Percentiles rank a stretch among this genome's conserved stretches.
These are phyloP conservation scores for Archegozetes longisetosus DNA, from an alignment of 1,140 invertebrate species.

Conservation along the genomic window DNA sequence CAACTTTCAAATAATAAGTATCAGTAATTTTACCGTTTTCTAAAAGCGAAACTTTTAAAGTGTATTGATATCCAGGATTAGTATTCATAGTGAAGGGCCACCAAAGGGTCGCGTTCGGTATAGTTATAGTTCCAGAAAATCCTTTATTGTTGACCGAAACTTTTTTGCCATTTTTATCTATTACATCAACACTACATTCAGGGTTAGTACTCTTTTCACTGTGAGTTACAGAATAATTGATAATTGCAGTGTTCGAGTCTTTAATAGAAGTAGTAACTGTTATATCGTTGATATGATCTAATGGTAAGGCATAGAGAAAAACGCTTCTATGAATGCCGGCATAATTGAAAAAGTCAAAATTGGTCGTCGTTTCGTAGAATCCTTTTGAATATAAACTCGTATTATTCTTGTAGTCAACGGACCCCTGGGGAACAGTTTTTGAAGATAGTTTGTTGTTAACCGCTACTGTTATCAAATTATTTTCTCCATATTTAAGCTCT, in stretches of 20 bases:
- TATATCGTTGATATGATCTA: slow-evolving; percentile 63
- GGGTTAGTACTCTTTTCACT: neutral
- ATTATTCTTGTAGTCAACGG: slow-evolving; percentile 25
- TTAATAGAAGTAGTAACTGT: slow-evolving; percentile 50
- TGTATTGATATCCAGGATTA: slow-evolving; percentile 56
- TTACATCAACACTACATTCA: slow-evolving; percentile 9
- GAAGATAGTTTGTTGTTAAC: slow-evolving; percentile 78
- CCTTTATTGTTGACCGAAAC: slow-evolving; percentile 31
- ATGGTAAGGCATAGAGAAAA: slow-evolving; percentile 70
- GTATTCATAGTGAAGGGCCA: slow-evolving; percentile 57
- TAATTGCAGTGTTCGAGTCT: slow-evolving; percentile 20
- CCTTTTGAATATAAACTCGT: too few species aligned
- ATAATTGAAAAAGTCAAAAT: slow-evolving; percentile 97
- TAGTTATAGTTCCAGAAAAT: slow-evolving; percentile 35
- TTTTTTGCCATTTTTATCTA: slow-evolving; percentile 34
- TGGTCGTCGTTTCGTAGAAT: slow-evolving; percentile 57
- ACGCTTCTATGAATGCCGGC: slow-evolving; percentile 89
- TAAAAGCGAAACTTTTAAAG: slow-evolving; percentile 43
- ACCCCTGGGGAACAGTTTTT: slow-evolving; percentile 68
- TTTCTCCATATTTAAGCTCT: slow-evolving; percentile 40
- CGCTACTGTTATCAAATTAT: slow-evolving; percentile 71
- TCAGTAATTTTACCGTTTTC: slow-evolving; percentile 33
- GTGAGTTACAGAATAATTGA: neutral
- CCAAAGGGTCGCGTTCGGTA: slow-evolving; percentile 63
- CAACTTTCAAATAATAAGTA: slow-evolving; percentile 63